phyloP scores from a whole-genome alignment of 2,888 invertebrate species.

The Spodoptera picta region DNA sequence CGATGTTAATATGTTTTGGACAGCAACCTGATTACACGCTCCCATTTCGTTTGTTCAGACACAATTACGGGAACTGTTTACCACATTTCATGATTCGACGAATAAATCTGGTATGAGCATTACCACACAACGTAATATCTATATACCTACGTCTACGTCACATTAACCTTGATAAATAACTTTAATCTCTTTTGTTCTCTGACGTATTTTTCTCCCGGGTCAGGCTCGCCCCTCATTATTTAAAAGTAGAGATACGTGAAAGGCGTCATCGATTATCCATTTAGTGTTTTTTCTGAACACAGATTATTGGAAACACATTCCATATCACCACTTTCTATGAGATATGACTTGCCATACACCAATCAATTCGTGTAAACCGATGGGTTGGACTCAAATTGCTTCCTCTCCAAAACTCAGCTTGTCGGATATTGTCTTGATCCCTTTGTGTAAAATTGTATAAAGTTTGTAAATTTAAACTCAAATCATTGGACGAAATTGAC shows the following conservation, averaged over 20 bases:
- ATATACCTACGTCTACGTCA: not conserved
- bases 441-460: constrained; percentile 64
- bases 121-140: constrained; percentile 1
- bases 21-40: constrained; percentile 44
- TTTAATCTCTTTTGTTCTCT: constrained; percentile 49
- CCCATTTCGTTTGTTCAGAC: constrained; percentile 13
- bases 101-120: constrained; percentile 19
- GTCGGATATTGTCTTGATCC: constrained; percentile 64
- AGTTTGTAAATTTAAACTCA: constrained; percentile 64
- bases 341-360: constrained; percentile 44
- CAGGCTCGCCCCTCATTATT: constrained; percentile 62
- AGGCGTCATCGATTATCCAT: constrained; percentile 74
- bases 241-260: constrained; percentile 68
- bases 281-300: constrained; percentile 63
- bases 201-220: constrained; percentile 49
- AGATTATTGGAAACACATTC: constrained; percentile 59
- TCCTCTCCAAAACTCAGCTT: constrained; percentile 60
- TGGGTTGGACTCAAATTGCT: constrained; percentile 68
- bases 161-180: constrained; percentile 48
- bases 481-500: constrained; percentile 62
- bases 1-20: constrained; percentile 38
- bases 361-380: constrained; percentile 59
- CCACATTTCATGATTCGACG: constrained; percentile 28
- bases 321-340: constrained; percentile 32
- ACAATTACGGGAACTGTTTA: constrained; percentile 31